phyloP scores from a whole-genome alignment of 2,113 vertebrate genomes.

The Dromiciops gliroides region DNA sequence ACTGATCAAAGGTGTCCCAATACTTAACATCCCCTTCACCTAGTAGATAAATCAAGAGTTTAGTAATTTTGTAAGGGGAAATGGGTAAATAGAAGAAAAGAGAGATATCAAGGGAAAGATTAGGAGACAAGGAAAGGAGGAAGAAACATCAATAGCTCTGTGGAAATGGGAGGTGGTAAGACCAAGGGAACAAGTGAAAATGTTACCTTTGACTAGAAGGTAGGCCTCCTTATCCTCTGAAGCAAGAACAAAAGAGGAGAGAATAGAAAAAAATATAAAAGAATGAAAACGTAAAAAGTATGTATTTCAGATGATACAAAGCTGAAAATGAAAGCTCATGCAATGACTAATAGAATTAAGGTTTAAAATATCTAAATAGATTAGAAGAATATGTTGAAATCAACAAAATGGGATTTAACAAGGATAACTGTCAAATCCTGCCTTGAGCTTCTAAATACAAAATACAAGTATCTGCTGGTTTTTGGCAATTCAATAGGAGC shows the following conservation, averaged over 20 bases:
- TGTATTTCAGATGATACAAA: neutral
- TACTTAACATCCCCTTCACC: neutral
- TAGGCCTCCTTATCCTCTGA: neutral
- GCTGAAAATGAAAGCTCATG: neutral
- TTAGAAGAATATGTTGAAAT: neutral
- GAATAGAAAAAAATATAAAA: constrained; percentile 28
- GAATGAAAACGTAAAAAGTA: neutral
- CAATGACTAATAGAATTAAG: neutral
- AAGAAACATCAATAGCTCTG: neutral
- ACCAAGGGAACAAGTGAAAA: neutral
- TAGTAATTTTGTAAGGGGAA: neutral
- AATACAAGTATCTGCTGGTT: neutral
- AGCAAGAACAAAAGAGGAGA: constrained; percentile 35
- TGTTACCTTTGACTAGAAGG: neutral
- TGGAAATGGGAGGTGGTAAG: constrained; percentile 6
- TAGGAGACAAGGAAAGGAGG: neutral
- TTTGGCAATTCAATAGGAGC: neutral
- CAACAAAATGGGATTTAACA: neutral
- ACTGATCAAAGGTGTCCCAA: neutral
- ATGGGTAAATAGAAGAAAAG: fast-evolving
- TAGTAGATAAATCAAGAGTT: neutral
- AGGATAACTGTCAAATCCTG: neutral
- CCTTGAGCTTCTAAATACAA: neutral
- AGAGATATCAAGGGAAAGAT: neutral
- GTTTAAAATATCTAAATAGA: neutral